Conservation (phyloP, 2,797 vertebrate genomes). For the Megaceryle alcyon region DNA sequence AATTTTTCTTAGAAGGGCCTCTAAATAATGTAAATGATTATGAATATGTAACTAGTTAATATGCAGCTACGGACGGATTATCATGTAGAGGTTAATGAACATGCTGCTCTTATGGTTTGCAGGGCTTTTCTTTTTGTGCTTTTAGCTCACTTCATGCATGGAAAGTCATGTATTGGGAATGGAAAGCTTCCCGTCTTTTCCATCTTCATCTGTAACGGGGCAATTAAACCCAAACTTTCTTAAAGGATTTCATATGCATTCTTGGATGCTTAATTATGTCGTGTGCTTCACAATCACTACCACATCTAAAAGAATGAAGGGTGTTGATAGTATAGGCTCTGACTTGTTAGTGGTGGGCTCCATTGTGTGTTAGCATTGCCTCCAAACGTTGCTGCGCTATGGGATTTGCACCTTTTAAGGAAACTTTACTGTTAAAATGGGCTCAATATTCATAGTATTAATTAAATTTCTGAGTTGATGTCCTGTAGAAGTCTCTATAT, state of each 20-base stretch:
- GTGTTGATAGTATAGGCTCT: slow-evolving; percentile 12
- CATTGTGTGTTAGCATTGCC: slow-evolving; percentile 31
- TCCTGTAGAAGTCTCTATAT: slow-evolving; percentile 15
- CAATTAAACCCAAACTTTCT: slow-evolving; percentile 67
- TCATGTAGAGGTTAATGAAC: slow-evolving; percentile 87
- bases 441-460: slow-evolving; percentile 12
- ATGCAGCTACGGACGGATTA: slow-evolving; percentile 84
- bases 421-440: slow-evolving; percentile 43
- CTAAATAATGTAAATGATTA: slow-evolving; percentile 88
- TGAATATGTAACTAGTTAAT: slow-evolving; percentile 89
- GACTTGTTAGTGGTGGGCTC: slow-evolving; percentile 25
- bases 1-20: slow-evolving; percentile 82
- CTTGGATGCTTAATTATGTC: slow-evolving; percentile 53
- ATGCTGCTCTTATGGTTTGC: slow-evolving; percentile 79
- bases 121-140: slow-evolving; percentile 76
- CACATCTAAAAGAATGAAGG: slow-evolving; percentile 42
- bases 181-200: slow-evolving; percentile 67
- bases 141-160: slow-evolving; percentile 79
- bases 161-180: slow-evolving; percentile 68
- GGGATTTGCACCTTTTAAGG: slow-evolving; percentile 10
- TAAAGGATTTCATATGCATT: slow-evolving; percentile 59
- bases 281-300: slow-evolving; percentile 46
- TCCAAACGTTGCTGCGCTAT: background rate
- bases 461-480: slow-evolving; percentile 35
- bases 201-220: slow-evolving; percentile 42